Conservation (phyloP, 2,888 invertebrate species). For the Ectemnius lituratus region DNA sequence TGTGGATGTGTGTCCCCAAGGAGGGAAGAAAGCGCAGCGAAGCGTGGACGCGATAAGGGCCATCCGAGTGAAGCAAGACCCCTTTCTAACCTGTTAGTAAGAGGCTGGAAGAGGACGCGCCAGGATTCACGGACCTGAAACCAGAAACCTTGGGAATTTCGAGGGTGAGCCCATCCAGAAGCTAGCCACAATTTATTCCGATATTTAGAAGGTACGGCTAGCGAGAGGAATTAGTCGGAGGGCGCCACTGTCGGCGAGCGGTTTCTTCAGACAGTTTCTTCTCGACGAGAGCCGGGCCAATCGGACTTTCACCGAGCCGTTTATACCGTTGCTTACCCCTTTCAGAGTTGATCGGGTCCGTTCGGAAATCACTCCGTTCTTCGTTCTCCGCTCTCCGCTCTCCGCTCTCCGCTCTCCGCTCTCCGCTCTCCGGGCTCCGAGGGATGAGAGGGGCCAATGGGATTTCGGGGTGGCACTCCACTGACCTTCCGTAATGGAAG, state of each 20-base stretch:
- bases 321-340: slow-evolving; percentile 60
- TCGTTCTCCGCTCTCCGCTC: too few relatives aligned
- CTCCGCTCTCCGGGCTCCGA: too few relatives aligned
- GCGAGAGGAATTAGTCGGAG: slow-evolving; percentile 56
- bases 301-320: slow-evolving; percentile 68
- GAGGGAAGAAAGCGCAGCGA: slow-evolving; percentile 66
- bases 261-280: not conserved
- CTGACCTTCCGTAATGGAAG: slow-evolving; percentile 4
- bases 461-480: slow-evolving; percentile 34
- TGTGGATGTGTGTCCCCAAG: slow-evolving; percentile 45
- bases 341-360: slow-evolving; percentile 29
- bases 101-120: slow-evolving; percentile 12
- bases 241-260: slow-evolving; percentile 7
- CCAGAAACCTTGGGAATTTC: slow-evolving; percentile 16
- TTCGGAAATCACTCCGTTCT: slow-evolving; percentile 25
- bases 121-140: slow-evolving; percentile 26
- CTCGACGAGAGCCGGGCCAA: slow-evolving; percentile 8
- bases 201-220: slow-evolving; percentile 68
- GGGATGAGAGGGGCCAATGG: slow-evolving; percentile 29
- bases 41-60: slow-evolving; percentile 76
- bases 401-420: not conserved
- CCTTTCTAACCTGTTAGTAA: slow-evolving; percentile 20
- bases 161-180: slow-evolving; percentile 3
- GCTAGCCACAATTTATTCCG: slow-evolving; percentile 71
- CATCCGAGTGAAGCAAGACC: slow-evolving; percentile 55